Evolutionary conservation across 2,113 vertebrate genomes (phyloP), one percentile per base, ranked within the genome.

Genomic region (Callionymus lyra): DNA sequence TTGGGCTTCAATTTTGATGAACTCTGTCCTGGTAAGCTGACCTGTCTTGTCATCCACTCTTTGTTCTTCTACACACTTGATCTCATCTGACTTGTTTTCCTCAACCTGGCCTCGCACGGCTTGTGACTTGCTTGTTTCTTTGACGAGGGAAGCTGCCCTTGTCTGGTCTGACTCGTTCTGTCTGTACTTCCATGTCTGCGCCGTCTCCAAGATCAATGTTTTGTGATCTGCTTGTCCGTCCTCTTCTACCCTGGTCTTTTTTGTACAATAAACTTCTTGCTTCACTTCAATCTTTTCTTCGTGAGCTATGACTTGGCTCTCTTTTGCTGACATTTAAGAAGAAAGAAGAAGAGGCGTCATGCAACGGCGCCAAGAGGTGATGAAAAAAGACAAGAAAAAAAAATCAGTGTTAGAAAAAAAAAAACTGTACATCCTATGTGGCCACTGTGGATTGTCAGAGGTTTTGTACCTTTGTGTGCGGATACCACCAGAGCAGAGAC

Each of bases 301-400:
- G 37, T 54, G 21, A 61, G 38, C 34, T 44, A 53, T 58, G 35
- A 6, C 1, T 38, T 44, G 14, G 36, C 41, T 70, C 59, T 0
- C 21, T 27, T 8, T 8, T 27, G 21, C 8, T 8, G 21, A 27
- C 21, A 8, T 27, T 27, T 27, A 27, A 27, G 34, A 32, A 32
- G 16, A 31, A 79, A 68, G 59, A 78, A 40, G 49, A 79, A 35
- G 45, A 56, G 69, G 72, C 79, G 75, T 68, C 74, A 77, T 75
- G 44, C 8, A 16, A 47, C 56, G 69, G 63, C 74, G 71, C 70
- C 74, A 80, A 81, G 75, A 80, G 50, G 41, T 70, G 38, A 78
- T 1, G 34, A 67, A 41, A 68, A 51, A 50, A 77, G 49, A 81
- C 68, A 80, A 47, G n/a, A n/a, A 72, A 75, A 65, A 74, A 49